Percentiles rank a stretch among this genome's conserved stretches.
Conservation (phyloP, 2,113 vertebrate genomes). For the Passerina amoena region DNA sequence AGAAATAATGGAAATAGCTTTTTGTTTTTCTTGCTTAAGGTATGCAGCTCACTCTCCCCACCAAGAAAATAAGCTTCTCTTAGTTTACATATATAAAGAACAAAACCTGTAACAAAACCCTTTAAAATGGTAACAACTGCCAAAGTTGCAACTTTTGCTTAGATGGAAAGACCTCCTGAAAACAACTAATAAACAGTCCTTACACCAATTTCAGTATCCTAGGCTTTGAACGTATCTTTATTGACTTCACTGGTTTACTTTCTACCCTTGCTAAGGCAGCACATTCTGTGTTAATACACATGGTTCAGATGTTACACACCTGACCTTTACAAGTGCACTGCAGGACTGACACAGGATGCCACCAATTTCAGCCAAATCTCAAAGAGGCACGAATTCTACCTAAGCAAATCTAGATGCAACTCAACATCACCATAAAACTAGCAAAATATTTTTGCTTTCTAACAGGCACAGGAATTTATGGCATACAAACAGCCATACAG, state of each 20-base stretch:
- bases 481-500: not conserved
- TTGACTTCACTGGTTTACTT: not conserved
- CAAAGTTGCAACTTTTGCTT: not conserved
- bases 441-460: not conserved
- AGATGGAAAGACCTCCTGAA: not conserved
- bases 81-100: not conserved
- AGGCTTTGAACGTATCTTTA: not conserved
- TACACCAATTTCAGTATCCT: not conserved
- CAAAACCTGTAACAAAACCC: not conserved
- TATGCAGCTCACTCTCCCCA: not conserved
- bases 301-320: not conserved
- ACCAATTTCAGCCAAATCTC: not conserved
- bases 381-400: not conserved
- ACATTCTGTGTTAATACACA: not conserved
- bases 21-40: not conserved
- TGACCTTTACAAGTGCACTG: not conserved
- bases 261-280: not conserved
- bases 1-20: not conserved
- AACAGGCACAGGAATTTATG: not conserved
- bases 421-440: not conserved
- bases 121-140: not conserved
- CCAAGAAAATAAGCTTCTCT: not conserved
- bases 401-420: not conserved
- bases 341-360: not conserved
- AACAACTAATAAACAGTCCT: not conserved